Evolutionary conservation across 2,113 vertebrate genomes (phyloP), one percentile per base, ranked within the genome.

Genomic region (Polyodon spathula): DNA sequence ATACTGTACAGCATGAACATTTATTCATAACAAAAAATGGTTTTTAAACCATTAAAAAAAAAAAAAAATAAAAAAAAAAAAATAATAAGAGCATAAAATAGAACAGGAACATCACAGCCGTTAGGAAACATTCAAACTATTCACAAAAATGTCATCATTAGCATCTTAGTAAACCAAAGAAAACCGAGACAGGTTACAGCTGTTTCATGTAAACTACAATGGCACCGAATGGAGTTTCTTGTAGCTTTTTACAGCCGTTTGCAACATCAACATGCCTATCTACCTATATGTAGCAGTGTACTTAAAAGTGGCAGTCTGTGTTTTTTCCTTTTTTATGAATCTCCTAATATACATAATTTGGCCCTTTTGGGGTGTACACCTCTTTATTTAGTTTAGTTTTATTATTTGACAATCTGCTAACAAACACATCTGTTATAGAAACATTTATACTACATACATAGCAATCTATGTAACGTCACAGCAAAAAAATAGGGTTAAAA

Each of bases 81-180:
- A 71, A 83, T 90, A 88, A 90, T 93, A 97, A 95, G 93, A 94
- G 93, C 95, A 94, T 93, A 93, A 94, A 98, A 95, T 90, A 90
- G 93, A 97, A 98, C 92, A 93, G 92, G 91, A 97, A 97, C 95
- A 95, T 95, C 96, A 98, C 95, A 98, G 95, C 89, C 93, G 95
- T 98, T 97, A 97, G 93, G 93, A 94, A 97, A 97, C 96, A 97
- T 98, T 97, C 93, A 97, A 97, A 98, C 93, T 97, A 98, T 97
- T 97, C 93, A 88, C 88, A 89, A 86, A 89, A 88, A 84, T 84
- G 85, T 88, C 83, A 97, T 97, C 92, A 93, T 98, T 93, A 97
- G 93, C 95, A 95, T 97, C 89, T 92, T 94, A 97, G 94, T 97
- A 98, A 97, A 97, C 93, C 95, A 94, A 94, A 97, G 93, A 93